Base-by-base conservation (phyloP, 2,113 vertebrate species). In the Tretioscincus oriximinensis region DNA sequence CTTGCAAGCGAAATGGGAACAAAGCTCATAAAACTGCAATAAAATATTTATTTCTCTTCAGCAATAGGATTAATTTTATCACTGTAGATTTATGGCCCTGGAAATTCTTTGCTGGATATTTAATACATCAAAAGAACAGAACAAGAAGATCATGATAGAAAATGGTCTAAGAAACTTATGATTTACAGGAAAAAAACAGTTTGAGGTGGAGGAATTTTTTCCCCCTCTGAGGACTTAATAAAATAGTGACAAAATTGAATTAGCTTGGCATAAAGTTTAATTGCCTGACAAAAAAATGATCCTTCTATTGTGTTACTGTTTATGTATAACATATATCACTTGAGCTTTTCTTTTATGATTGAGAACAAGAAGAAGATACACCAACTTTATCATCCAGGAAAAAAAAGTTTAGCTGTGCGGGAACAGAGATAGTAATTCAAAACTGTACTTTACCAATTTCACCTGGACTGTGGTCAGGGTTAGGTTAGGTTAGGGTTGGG, bases 1-100 rank as follows among this genome's bases (percentile, higher is more conserved):
- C 89, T 87, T 93, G 81, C 1, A 5, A 95, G 83, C 81, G 77
- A 91, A 92, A 91, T 89, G 77, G 85, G 90, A 94, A 92, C 86
- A 90, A 95, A 94, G 75, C 91, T 96, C 93, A 95, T 96, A 95
- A 95, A 95, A 91, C 72, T 86, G 87, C 85, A 94, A 95, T 95
- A 94, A 94, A 95, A 95, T 95, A 95, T 95, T 96, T 95, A 94
- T 94, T 95, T 94, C 87, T 94, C 83, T 91, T 93, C 93, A 91
- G 90, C 77, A 90, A 90, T 92, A 90, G 82, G 92, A 94, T 95
- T 96, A 94, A 95, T 96, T 95, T 95, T 93, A 95, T 95, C 92
- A 91, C 79, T 88, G 75, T 88, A 90, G 95, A 95, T 95, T 94
- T 95, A 95, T 93, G 92, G 93, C 83, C 82, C 83, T 86, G 88